Base-by-base conservation (phyloP, 2,888 invertebrate species). In the Fragum whitleyi region DNA sequence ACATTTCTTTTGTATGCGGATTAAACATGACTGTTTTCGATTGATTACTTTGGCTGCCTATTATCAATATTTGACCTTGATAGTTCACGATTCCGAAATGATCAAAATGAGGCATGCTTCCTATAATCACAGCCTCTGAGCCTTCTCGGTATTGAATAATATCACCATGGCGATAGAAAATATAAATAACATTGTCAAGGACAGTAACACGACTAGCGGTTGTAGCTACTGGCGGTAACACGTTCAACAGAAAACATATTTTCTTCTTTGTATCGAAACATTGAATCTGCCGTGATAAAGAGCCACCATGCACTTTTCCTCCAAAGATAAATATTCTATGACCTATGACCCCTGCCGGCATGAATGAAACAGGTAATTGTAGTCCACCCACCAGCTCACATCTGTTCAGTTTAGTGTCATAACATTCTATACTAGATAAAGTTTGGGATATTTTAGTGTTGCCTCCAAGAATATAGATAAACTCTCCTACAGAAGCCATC, bases 261-360 rank as follows among this genome's bases (percentile, higher is more conserved):
- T 62, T 75, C 36, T 57, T 81, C 23, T 59, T 67, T 19, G 79
- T 73, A 68, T 88, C 86, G 65, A 76, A 88, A 39, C 77, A 81
- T 55, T 88, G 88, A 26, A 88, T 86, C 28, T 87, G 78, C 42
- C 81, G 74, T 9, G 87, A 78, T 19, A 86, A 36, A n/a, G 82
- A 79, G 21, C 87, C 69, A 59, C 87, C 86, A 28, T 74, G 53
- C 51, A 81, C 28, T 65, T 87, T 88, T 1, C 88, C 88, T n/a
- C 88, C 88, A 86, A 88, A 87, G 3, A 81, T 79, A 59, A 85
- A 86, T 28, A 88, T 87, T 67, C 53, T 85, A 67, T 81, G 79
- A 16, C 86, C 87, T 47, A 86, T 74, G 1, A 83, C 83, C 5
- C 87, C 87, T 19, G 79, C 76, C 16, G 88, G 85, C 84, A 87